Conservation (phyloP, 2,797 vertebrate species). For the Apodemus agrarius region DNA sequence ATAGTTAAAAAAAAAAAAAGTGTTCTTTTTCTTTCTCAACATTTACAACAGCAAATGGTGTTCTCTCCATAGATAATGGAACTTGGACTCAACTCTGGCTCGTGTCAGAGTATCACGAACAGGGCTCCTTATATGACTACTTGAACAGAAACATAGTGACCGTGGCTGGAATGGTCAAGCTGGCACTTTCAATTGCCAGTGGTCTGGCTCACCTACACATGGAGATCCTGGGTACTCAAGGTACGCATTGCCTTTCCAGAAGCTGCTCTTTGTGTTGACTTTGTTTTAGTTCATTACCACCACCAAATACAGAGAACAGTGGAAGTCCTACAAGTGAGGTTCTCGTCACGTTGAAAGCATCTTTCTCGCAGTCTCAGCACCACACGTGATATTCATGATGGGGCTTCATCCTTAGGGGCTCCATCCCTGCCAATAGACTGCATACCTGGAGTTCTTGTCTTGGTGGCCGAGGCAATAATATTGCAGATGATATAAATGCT, state of each 20-base stretch:
- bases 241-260: slow-evolving; percentile 81
- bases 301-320: rapidly evolving
- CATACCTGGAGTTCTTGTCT: not conserved
- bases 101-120: slow-evolving; percentile 97
- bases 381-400: not conserved
- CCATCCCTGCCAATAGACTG: not conserved
- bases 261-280: not conserved
- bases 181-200: slow-evolving; percentile 93
- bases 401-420: not conserved
- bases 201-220: slow-evolving; percentile 98
- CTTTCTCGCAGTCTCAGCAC: not conserved
- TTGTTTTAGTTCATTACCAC: not conserved
- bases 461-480: not conserved
- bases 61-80: slow-evolving; percentile 91
- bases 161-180: slow-evolving; percentile 90
- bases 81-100: slow-evolving; percentile 99
- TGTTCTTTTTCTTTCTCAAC: slow-evolving; percentile 3
- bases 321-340: not conserved
- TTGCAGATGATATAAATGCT: slow-evolving; percentile 42
- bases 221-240: slow-evolving; percentile 98
- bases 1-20: not conserved
- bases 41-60: not conserved
- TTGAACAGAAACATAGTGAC: slow-evolving; percentile 94
- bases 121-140: slow-evolving; percentile 97
- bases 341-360: not conserved